Evolutionary conservation across 92 coral and sea anemone species (phyloP).

Genomic region (Paragorgia papillata): DNA sequence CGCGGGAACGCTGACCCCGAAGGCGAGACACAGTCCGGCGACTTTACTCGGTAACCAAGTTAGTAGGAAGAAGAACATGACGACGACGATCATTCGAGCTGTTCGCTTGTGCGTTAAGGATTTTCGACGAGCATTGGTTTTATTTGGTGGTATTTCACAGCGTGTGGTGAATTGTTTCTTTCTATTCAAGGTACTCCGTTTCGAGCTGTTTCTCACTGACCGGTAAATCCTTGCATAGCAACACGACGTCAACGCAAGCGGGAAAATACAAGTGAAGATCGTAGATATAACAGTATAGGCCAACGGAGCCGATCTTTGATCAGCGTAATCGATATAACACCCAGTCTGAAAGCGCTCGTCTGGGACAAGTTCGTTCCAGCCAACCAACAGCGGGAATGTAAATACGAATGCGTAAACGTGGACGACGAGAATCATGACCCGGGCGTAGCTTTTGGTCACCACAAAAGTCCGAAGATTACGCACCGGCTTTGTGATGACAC

Average conservation of each 20-base stretch:
- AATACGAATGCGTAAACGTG: conserved; percentile 71
- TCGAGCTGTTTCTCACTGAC: conserved; percentile 81
- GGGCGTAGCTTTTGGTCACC: conserved; percentile 65
- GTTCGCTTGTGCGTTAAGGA: conserved; percentile 81
- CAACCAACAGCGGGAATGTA: conserved; percentile 84
- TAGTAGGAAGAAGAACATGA: conserved; percentile 84
- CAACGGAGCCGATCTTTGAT: conserved; percentile 73
- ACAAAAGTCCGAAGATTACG: conserved; percentile 65
- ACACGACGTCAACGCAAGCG: conserved; percentile 71
- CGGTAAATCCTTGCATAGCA: conserved; percentile 81
- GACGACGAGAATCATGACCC: conserved; percentile 52
- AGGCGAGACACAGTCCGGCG: conserved; percentile 73
- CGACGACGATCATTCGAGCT: conserved; percentile 85
- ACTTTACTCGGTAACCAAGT: conserved; percentile 90
- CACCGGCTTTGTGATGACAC: conserved; percentile 80
- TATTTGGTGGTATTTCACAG: conserved; percentile 45
- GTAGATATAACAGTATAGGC: conserved; percentile 78
- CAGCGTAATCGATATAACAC: conserved; percentile 83
- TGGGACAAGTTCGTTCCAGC: conserved; percentile 79
- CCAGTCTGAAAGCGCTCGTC: conserved; percentile 76
- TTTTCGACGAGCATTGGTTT: conserved; percentile 60
- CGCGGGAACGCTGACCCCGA: conserved; percentile 56
- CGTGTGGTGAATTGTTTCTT: conserved; percentile 51
- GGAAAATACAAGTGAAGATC: conserved; percentile 66
- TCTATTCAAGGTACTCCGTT: conserved; percentile 56